phyloP scores from a whole-genome alignment of 2,888 invertebrate genomes.

The Apamea crenata region DNA sequence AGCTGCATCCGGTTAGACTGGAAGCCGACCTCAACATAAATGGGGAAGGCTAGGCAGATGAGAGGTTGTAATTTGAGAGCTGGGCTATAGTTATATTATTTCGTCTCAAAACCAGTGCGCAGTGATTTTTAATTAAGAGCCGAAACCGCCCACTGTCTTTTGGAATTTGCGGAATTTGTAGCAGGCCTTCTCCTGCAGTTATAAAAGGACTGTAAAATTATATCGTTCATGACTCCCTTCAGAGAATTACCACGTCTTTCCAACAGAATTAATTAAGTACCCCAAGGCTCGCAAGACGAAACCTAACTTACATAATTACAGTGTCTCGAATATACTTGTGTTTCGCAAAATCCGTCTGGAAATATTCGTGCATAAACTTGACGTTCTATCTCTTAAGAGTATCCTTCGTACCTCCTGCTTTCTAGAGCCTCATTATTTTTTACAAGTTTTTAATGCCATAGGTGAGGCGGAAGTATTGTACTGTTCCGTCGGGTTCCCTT shows the following conservation, averaged over 20 bases:
- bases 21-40: too few species aligned
- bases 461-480: slow-evolving; percentile 30
- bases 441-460: slow-evolving; percentile 54
- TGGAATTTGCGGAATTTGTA: slow-evolving; percentile 1
- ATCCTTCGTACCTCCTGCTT: slow-evolving; percentile 10
- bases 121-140: neutral
- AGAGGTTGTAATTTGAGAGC: neutral
- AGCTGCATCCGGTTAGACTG: too few species aligned
- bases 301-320: slow-evolving; percentile 35
- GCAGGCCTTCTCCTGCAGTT: neutral
- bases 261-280: slow-evolving; percentile 43
- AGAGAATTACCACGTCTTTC: slow-evolving; percentile 26
- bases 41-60: too few species aligned
- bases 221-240: slow-evolving; percentile 17
- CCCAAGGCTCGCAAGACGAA: neutral
- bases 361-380: slow-evolving; percentile 25
- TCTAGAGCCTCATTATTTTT: slow-evolving; percentile 46
- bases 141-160: neutral
- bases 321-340: slow-evolving; percentile 31
- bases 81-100: neutral
- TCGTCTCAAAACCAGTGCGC: slow-evolving; percentile 1
- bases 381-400: slow-evolving; percentile 14
- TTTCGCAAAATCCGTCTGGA: slow-evolving; percentile 27
- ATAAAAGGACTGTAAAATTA: slow-evolving; percentile 15
- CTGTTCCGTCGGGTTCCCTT: slow-evolving; percentile 24